phyloP scores from a whole-genome alignment of 2,797 vertebrate species.

The Octomys mimax region DNA sequence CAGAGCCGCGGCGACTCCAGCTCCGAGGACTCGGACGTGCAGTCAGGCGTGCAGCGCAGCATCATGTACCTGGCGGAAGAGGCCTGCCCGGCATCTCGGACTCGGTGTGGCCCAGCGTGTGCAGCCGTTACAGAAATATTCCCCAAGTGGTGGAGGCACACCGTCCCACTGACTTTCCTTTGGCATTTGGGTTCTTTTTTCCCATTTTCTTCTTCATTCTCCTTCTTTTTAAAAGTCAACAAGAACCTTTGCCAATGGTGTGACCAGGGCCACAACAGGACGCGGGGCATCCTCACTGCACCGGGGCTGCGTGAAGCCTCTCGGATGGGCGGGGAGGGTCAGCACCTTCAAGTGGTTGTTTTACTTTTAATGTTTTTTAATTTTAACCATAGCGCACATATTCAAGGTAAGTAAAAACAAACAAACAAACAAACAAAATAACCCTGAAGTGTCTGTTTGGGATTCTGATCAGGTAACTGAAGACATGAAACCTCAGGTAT shows the following conservation, averaged over 20 bases:
- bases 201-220: conserved; percentile 64
- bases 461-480: conserved; percentile 91
- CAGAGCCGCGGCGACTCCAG: conserved; percentile 95
- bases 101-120: conserved; percentile 95
- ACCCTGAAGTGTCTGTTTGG: conserved; percentile 92
- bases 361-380: conserved; percentile 79
- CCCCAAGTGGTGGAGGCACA: conserved; percentile 91
- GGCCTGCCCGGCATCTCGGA: conserved; percentile 96
- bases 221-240: conserved; percentile 70
- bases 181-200: conserved; percentile 56
- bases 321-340: conserved; percentile 84
- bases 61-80: conserved; percentile 95
- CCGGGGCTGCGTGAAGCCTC: conserved; percentile 81
- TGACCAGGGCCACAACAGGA: neutral
- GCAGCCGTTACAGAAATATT: conserved; percentile 96
- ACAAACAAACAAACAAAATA: conserved; percentile 75
- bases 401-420: conserved; percentile 88
- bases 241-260: conserved; percentile 67
- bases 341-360: conserved; percentile 88
- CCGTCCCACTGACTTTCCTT: conserved; percentile 91
- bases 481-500: conserved; percentile 97
- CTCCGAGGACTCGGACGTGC: conserved; percentile 97
- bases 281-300: conserved; percentile 65
- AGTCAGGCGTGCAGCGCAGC: conserved; percentile 92
- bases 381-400: conserved; percentile 90